Evolutionary conservation across 2,113 vertebrate species (phyloP).

Genomic region (Tyrannus savana): DNA sequence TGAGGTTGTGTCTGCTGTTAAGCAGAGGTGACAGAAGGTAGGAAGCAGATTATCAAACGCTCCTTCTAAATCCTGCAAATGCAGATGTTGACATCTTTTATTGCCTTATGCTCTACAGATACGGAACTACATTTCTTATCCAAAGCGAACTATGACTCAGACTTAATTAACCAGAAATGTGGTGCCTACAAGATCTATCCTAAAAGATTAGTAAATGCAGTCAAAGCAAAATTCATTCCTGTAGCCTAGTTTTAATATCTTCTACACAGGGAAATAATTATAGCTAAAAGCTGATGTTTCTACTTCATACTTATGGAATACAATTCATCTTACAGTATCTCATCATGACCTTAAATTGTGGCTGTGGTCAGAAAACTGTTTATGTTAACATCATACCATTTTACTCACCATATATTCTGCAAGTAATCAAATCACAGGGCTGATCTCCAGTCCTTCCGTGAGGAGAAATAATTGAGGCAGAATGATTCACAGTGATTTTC

Average conservation of each 20-base stretch:
- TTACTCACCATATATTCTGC: neutral
- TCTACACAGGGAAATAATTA: slow-evolving; percentile 20
- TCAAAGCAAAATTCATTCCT: slow-evolving; percentile 2
- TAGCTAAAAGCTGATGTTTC: neutral
- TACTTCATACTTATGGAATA: neutral
- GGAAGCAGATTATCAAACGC: slow-evolving; percentile 18
- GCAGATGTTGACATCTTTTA: slow-evolving; percentile 5
- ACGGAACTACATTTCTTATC: slow-evolving; percentile 8
- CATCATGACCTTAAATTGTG: neutral
- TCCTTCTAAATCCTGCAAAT: slow-evolving; percentile 22
- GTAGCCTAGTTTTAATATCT: neutral
- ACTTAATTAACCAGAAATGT: slow-evolving; percentile 41
- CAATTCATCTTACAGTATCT: neutral
- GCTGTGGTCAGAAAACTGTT: neutral
- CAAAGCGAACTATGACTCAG: neutral
- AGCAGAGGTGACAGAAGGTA: neutral
- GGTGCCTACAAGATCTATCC: neutral
- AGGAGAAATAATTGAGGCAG: neutral
- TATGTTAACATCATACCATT: neutral
- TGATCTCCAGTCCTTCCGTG: neutral
- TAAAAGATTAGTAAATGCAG: neutral
- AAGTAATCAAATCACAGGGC: neutral
- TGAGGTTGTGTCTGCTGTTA: neutral
- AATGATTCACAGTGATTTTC: neutral
- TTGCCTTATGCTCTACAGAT: slow-evolving; percentile 20